A percentile compares a stretch with the other conserved stretches of the same genome.
Conservation (phyloP, 2,888 invertebrate species). For the Ptychoptera contaminata region DNA sequence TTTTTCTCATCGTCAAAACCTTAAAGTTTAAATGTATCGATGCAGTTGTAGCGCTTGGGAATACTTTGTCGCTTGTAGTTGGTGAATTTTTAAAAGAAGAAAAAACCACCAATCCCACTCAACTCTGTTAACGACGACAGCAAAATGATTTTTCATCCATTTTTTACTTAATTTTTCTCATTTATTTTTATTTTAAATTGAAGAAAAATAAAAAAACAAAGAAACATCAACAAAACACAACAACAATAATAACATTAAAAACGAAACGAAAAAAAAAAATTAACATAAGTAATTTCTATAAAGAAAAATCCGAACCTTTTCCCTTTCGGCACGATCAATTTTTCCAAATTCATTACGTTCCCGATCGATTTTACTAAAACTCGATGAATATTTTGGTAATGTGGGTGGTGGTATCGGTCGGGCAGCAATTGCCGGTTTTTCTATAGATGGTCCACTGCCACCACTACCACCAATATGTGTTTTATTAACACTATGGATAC, state of each 20-base stretch:
- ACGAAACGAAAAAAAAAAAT: not conserved
- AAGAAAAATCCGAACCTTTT: slow-evolving; percentile 15
- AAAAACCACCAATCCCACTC: too few relatives aligned
- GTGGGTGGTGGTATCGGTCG: slow-evolving; percentile 64
- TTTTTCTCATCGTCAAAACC: too few relatives aligned
- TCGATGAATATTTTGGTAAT: slow-evolving; percentile 62
- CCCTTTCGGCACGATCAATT: slow-evolving; percentile 18
- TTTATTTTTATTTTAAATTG: too few relatives aligned
- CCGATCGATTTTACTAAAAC: slow-evolving; percentile 46
- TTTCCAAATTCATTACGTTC: slow-evolving; percentile 36
- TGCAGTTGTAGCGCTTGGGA: too few relatives aligned
- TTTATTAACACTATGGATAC: slow-evolving; percentile 19
- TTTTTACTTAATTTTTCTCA: too few relatives aligned
- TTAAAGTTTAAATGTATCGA: too few relatives aligned
- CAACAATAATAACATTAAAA: not conserved
- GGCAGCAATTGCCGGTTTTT: slow-evolving; percentile 31
- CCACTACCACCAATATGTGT: slow-evolving; percentile 9
- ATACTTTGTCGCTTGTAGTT: too few relatives aligned
- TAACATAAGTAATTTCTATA: too few relatives aligned
- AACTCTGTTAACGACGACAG: too few relatives aligned
- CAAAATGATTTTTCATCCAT: too few relatives aligned
- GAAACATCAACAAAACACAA: not conserved
- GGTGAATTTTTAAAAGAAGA: too few relatives aligned
- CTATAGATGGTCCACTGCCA: slow-evolving; percentile 8
- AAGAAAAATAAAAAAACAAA: not conserved